Evolutionary conservation across 2,888 invertebrate species (phyloP).

Genomic region (Agrilus mali): DNA sequence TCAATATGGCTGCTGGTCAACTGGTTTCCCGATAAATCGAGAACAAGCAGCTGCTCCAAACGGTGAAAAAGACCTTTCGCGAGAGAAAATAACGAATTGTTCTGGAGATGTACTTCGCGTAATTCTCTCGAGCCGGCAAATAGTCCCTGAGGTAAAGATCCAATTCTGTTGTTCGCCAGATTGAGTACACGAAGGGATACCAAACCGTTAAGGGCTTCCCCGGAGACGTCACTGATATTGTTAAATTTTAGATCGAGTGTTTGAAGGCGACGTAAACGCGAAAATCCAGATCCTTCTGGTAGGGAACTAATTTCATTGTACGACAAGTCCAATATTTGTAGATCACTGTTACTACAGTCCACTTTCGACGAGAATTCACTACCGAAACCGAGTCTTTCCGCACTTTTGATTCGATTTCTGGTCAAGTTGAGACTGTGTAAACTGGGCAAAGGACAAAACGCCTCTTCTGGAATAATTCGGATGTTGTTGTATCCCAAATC

Average conservation of each 20-base stretch:
- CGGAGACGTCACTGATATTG: slow-evolving; percentile 64
- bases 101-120: slow-evolving; percentile 70
- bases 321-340: slow-evolving; percentile 69
- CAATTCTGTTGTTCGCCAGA: slow-evolving; percentile 74
- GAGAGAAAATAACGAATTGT: slow-evolving; percentile 72
- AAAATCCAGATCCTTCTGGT: slow-evolving; percentile 58
- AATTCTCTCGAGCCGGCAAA: slow-evolving; percentile 72
- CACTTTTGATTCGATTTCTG: slow-evolving; percentile 65
- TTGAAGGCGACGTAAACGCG: slow-evolving; percentile 64
- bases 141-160: slow-evolving; percentile 65
- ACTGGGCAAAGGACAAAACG: slow-evolving; percentile 67
- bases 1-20: slow-evolving; percentile 75
- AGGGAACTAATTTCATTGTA: slow-evolving; percentile 63
- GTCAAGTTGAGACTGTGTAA: slow-evolving; percentile 76
- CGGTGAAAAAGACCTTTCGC: slow-evolving; percentile 74
- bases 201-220: slow-evolving; percentile 67
- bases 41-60: slow-evolving; percentile 68
- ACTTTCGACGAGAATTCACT: slow-evolving; percentile 28
- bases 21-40: slow-evolving; percentile 76
- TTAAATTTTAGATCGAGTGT: slow-evolving; percentile 73
- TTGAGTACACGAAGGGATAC: slow-evolving; percentile 70
- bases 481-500: slow-evolving; percentile 78
- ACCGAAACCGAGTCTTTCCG: slow-evolving; percentile 62
- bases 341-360: slow-evolving; percentile 52
- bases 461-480: slow-evolving; percentile 62